Evolutionary conservation across 2,113 vertebrate genomes (phyloP), one percentile per base, ranked within the genome.

Genomic region (Carettochelys insculpta): DNA sequence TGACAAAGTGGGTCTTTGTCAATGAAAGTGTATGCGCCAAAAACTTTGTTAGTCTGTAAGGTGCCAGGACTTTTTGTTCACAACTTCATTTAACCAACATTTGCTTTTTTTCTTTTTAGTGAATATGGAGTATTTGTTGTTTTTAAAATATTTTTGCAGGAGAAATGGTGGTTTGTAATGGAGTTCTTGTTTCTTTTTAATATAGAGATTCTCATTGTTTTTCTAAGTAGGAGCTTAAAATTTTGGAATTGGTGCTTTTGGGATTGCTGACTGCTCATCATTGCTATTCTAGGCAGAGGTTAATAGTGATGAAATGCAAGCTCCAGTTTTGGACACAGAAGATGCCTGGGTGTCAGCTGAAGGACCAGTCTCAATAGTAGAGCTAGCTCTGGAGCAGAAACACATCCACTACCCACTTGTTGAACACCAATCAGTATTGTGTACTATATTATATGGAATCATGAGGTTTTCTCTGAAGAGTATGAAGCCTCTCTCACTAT

Each of bases 321-420:
- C 95, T 5, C 98, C 99, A 0, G 95, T 98, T 77, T 91, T 99
- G 94, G 98, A 98, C 1, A 97, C 98, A 0, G 99, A 99, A 95
- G 99, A 99, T 1, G 98, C 97, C 2, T 99, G 99, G 99, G 87
- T 97, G 5, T 95, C 98, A 0, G 98, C 98, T 0, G 98, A 99
- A 77, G 99, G 99, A 6, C 99, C 98, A 0, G 97, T 97, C 11
- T 99, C 99, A 0, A 98, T 99, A 4, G 98, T 98, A 31, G 99
- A 99, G 19, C 97, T 99, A 3, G 99, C 99, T 4, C 97, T 99
- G 27, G 99, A 99, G 90, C 99, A 99, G 98, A 98, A 97, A 34
- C 98, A 97, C 4, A 95, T 99, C 54, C 99, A 99, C 97, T 99
- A 98, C 96, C 99, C 99, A 0, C 98, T 99, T 73, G 99, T 99